Evolutionary conservation across 2,113 vertebrate species (phyloP), one percentile per base, ranked within the genome.

Genomic region (Syngnathus floridae): DNA sequence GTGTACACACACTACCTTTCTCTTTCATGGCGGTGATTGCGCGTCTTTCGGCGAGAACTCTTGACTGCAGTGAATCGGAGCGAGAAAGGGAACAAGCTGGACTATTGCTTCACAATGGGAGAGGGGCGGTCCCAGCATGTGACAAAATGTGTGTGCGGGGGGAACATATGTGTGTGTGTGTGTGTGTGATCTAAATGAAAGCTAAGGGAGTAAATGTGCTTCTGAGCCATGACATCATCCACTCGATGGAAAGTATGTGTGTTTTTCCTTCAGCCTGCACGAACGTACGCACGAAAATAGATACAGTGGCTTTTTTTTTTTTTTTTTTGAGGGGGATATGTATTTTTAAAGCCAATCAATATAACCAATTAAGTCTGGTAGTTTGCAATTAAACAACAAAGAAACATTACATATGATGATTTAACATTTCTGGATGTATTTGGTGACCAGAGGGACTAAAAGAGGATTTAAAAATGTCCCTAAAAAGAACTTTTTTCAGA

Each of bases 1-100:
- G 65, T 38, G 52, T 3, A 71, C 49, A 43, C 56, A 58, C 51
- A 56, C 70, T 87, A 86, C 87, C 85, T 88, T 84, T 81, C 35
- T 81, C 77, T 72, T 82, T 84, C 87, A 88, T 87, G 72, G 57
- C 70, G 59, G 74, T 31, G 41, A 63, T 38, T 63, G 35, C 45
- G 10, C 35, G 19, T 71, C 69, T 46, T 73, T 57, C 54, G 60
- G 63, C 63, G 45, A 64, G 45, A 45, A 51, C 21, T 26, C 21
- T 43, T 73, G 66, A 60, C n/a, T 51, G 62, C 73, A 45, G 67
- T 9, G 7, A 38, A 54, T 64, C 72, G 58, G 72, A 75, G 65
- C 72, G 81, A 82, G 63, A 63, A 79, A 35, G 66, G 46, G 69
- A 68, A 66, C 73, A 66, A 45, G 74, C 64, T 31, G 67, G 64